phyloP scores from a whole-genome alignment of 2,797 vertebrate genomes.

The Pangasius krempfi region DNA sequence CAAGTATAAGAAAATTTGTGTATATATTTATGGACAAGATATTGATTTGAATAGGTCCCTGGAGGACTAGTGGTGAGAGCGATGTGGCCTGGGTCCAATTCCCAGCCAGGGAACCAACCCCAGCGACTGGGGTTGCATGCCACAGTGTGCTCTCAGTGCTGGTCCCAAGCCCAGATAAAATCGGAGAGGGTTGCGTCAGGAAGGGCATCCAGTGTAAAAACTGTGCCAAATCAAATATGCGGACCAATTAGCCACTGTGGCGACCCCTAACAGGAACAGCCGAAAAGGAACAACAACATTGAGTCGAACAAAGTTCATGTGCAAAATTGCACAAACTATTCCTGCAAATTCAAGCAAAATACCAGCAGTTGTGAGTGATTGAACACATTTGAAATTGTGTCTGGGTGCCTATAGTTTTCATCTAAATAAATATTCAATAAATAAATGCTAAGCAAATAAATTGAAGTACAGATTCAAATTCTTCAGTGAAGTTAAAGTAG shows the following conservation, averaged over 20 bases:
- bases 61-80: too few species aligned
- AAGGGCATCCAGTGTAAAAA: too few species aligned
- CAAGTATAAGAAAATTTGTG: neutral
- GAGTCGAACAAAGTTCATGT: neutral
- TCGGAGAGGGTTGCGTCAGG: too few species aligned
- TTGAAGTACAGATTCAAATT: neutral
- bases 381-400: neutral
- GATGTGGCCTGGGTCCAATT: too few species aligned
- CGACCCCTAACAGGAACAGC: too few species aligned
- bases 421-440: neutral
- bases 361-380: neutral
- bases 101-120: too few species aligned
- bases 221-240: too few species aligned
- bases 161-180: too few species aligned
- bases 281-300: neutral
- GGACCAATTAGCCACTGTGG: too few species aligned
- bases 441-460: neutral
- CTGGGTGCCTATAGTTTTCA: neutral
- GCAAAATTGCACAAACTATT: neutral
- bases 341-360: neutral
- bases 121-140: too few species aligned
- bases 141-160: too few species aligned
- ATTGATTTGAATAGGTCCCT: neutral
- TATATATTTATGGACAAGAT: neutral
- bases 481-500: neutral